Evolutionary conservation across 2,888 invertebrate genomes (phyloP), one percentile per base, ranked within the genome.

Genomic region (Melieria picta): DNA sequence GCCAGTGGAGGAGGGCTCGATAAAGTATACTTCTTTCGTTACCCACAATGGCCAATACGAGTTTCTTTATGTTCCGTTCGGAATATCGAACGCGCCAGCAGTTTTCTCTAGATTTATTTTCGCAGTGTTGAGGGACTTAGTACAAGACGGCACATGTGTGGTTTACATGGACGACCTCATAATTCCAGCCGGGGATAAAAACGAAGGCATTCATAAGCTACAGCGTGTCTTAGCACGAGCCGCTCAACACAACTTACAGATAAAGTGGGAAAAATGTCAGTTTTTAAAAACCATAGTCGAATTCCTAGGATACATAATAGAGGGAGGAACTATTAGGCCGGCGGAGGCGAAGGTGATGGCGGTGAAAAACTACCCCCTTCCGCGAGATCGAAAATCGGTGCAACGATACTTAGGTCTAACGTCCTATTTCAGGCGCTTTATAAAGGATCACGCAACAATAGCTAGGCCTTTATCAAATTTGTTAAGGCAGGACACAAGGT

Each of bases 181-280:
- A 10, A 74, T 78, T 7, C 74, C 73, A 57, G 57, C 78, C 1
- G 58, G 70, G 58, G 58, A 71, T 68, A 73, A 73, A 58, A 66
- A 30, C 9, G 76, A 77, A 62, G 72, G 74, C 2, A 50, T 77
- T 0, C 9, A 61, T 7, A 75, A 73, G 57, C 56, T 76, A 45
- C 42, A 55, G 9, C 7, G 11, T n/a, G 74, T 76, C 0, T 48
- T 76, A 55, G 7, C 56, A 4, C 46, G 63, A 6, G 75, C 76
- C 7, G 57, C 73, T 5, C 42, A 65, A 30, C 67, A 72, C 11
- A 74, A 73, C 2, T 50, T 76, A 9, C 58, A 63, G n/a, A 74
- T 76, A 1, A 76, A 75, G 11, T 78, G 78, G 77, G 48, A 45
- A 10, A 78, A 78, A 43, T 77, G 76, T 9, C 73, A 76, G 47